These are phyloP conservation scores for Sebastes aleutianus DNA, from an alignment of 2,797 vertebrate species.

Conservation along the genomic window DNA sequence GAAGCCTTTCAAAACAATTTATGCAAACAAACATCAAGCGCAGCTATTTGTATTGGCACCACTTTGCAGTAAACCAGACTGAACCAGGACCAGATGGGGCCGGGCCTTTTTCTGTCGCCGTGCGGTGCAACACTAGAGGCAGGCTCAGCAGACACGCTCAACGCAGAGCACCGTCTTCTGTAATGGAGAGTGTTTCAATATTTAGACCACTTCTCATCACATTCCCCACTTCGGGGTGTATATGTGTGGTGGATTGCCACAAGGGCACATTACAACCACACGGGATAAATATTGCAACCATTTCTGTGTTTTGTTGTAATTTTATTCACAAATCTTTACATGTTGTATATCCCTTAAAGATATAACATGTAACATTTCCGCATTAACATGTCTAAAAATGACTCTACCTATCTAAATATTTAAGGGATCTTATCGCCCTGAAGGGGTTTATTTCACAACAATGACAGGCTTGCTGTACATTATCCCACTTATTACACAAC, in stretches of 20 bases:
- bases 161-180: constrained; percentile 40
- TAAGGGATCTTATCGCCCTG: too few species aligned
- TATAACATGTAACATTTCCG: too few species aligned
- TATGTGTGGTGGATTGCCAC: constrained; percentile 22
- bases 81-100: constrained; percentile 93
- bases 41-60: constrained; percentile 96
- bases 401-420: background rate
- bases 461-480: too few species aligned
- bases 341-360: background rate
- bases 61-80: constrained; percentile 90
- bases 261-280: constrained; percentile 16
- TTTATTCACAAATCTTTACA: background rate
- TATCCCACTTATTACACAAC: too few species aligned
- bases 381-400: too few species aligned
- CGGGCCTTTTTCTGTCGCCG: constrained; percentile 65
- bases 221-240: constrained; percentile 34
- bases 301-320: constrained; percentile 10
- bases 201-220: constrained; percentile 63
- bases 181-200: constrained; percentile 55
- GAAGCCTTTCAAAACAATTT: constrained; percentile 98
- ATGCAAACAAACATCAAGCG: constrained; percentile 96
- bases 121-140: constrained; percentile 81
- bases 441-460: too few species aligned
- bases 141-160: constrained; percentile 54
- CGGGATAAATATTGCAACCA: background rate